A percentile compares a stretch with the other conserved stretches of the same genome.
phyloP scores from a whole-genome alignment of 2,797 vertebrate species.

The Rousettus madagascariensis region DNA sequence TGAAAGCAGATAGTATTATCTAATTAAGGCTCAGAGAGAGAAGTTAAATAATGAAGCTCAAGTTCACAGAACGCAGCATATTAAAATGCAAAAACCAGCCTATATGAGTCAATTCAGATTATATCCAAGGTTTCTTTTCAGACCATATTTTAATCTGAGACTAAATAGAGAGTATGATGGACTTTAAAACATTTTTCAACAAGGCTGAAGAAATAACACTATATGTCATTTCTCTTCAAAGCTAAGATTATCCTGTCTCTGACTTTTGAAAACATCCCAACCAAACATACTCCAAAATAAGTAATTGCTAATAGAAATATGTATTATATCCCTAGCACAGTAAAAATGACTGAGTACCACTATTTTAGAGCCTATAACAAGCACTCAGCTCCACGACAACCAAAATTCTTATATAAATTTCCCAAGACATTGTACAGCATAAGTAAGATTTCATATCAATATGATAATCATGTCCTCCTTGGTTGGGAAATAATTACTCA shows the following conservation, averaged over 20 bases:
- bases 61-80: slow-evolving; percentile 3
- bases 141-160: slow-evolving; percentile 5
- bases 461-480: neutral
- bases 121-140: slow-evolving; percentile 1
- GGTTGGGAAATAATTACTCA: neutral
- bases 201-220: neutral
- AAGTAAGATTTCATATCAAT: slow-evolving; percentile 9
- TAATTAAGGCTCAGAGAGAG: neutral
- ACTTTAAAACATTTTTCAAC: neutral
- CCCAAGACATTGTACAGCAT: neutral
- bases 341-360: neutral
- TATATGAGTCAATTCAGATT: neutral
- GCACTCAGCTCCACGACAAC: neutral
- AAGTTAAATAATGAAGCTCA: slow-evolving; percentile 29
- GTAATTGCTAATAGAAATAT: neutral
- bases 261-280: neutral
- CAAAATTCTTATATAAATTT: neutral
- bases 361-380: neutral
- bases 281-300: neutral
- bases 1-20: neutral
- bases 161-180: neutral
- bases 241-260: neutral
- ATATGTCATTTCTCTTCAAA: neutral
- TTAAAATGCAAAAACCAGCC: neutral
- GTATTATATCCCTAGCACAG: neutral